Conservation (phyloP, 2,797 vertebrate species). For the Melanotaenia trifasciata region DNA sequence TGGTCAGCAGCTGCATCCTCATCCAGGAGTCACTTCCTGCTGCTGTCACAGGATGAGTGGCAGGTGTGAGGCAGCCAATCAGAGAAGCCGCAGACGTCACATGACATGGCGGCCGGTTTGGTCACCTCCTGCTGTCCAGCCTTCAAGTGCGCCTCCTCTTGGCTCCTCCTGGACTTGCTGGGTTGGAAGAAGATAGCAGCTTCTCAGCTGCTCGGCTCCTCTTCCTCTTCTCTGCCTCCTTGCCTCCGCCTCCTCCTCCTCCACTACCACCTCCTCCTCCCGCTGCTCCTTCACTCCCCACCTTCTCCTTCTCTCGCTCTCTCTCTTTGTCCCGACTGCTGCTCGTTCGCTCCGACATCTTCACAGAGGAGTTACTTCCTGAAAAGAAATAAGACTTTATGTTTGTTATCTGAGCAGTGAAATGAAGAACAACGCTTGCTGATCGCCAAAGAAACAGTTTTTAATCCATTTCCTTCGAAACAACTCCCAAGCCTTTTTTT, state of each 20-base stretch:
- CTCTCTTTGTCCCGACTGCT: conserved; percentile 68
- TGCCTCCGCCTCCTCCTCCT: conserved; percentile 45
- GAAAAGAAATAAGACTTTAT: background rate
- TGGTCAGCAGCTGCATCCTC: too few species aligned
- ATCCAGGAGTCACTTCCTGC: conserved; percentile 20
- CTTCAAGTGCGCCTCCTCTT: conserved; percentile 76
- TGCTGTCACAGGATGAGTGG: conserved; percentile 22
- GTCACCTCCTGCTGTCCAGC: background rate
- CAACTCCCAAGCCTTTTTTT: too few species aligned
- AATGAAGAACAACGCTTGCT: too few species aligned
- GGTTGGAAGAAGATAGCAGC: conserved; percentile 73
- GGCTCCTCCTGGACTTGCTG: conserved; percentile 72
- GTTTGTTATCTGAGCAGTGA: too few species aligned
- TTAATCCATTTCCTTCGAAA: too few species aligned
- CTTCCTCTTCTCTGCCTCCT: conserved; percentile 73
- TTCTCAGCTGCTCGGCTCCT: conserved; percentile 69
- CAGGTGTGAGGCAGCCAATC: conserved; percentile 22
- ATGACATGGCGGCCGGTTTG: background rate
- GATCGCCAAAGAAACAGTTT: too few species aligned
- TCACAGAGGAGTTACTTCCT: conserved; percentile 81
- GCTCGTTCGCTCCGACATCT: conserved; percentile 67
- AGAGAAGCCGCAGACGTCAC: conserved; percentile 14
- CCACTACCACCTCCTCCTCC: conserved; percentile 23
- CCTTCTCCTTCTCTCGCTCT: conserved; percentile 67
- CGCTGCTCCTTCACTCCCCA: conserved; percentile 37